These are phyloP conservation scores for Pterostichus niger DNA, from an alignment of 2,888 invertebrate genomes.

Conservation along the genomic window DNA sequence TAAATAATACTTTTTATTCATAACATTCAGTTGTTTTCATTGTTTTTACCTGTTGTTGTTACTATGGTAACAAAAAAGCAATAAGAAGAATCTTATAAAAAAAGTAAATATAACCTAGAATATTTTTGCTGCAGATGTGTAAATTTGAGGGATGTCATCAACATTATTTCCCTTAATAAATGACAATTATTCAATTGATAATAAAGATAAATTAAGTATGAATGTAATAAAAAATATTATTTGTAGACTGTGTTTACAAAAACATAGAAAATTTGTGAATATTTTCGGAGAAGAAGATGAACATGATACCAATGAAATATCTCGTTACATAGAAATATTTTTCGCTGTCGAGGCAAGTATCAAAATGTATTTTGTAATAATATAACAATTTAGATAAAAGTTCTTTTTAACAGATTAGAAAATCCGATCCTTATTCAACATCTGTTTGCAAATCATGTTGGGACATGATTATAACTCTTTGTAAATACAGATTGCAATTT, in stretches of 20 bases:
- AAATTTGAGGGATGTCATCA: not conserved
- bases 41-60: too few relatives aligned
- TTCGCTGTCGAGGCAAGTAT: constrained; percentile 59
- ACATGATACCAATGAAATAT: constrained; percentile 26
- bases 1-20: not conserved
- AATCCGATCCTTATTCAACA: constrained; percentile 51
- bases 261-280: constrained; percentile 27
- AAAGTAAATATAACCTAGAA: constrained; percentile 29
- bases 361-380: not conserved
- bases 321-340: constrained; percentile 48
- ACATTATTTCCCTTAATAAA: not conserved
- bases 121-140: not conserved
- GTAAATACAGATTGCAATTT: constrained; percentile 40
- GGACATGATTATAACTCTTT: constrained; percentile 11
- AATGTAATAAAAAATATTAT: constrained; percentile 15
- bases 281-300: constrained; percentile 44
- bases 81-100: not conserved
- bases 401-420: constrained; percentile 34
- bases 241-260: constrained; percentile 55
- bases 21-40: not conserved
- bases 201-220: not conserved
- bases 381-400: not conserved
- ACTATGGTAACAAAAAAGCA: not conserved
- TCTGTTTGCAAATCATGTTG: constrained; percentile 56
- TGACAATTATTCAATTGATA: not conserved